These are phyloP conservation scores for Ovis canadensis DNA, from an alignment of 2,113 vertebrate species.

Conservation along the genomic window DNA sequence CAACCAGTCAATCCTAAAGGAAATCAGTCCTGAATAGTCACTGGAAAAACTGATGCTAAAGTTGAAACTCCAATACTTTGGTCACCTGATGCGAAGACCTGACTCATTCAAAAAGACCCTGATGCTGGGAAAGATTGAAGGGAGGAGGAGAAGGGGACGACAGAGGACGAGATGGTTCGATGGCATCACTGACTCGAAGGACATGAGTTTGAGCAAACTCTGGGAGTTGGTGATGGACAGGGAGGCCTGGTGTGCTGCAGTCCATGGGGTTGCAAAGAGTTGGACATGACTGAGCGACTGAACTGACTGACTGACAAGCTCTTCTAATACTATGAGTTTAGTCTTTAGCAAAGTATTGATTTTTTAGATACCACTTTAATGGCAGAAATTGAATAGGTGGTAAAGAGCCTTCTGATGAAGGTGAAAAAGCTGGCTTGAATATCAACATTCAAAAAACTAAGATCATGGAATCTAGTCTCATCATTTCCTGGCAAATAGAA, in stretches of 20 bases:
- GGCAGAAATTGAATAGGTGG: not conserved
- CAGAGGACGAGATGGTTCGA: not conserved
- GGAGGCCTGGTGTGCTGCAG: not conserved
- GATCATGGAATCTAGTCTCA: not conserved
- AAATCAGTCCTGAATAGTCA: not conserved
- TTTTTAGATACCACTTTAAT: not conserved
- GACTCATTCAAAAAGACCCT: not conserved
- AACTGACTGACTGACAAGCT: not conserved
- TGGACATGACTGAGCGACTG: fast-evolving
- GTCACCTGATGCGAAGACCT: not conserved
- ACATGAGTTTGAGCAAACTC: not conserved
- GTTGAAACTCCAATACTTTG: not conserved
- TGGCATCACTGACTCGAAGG: fast-evolving
- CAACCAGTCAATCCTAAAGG: not conserved
- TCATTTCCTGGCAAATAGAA: not conserved
- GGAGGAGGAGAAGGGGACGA: not conserved
- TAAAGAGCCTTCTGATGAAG: not conserved
- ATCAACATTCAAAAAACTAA: not conserved
- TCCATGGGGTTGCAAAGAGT: not conserved
- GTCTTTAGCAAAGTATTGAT: not conserved
- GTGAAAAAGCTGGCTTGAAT: not conserved
- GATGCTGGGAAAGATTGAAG: not conserved
- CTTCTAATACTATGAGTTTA: not conserved
- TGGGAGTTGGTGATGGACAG: not conserved
- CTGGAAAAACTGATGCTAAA: not conserved